Conservation (phyloP, 2,797 vertebrate species). For the Xyrichtys novacula region DNA sequence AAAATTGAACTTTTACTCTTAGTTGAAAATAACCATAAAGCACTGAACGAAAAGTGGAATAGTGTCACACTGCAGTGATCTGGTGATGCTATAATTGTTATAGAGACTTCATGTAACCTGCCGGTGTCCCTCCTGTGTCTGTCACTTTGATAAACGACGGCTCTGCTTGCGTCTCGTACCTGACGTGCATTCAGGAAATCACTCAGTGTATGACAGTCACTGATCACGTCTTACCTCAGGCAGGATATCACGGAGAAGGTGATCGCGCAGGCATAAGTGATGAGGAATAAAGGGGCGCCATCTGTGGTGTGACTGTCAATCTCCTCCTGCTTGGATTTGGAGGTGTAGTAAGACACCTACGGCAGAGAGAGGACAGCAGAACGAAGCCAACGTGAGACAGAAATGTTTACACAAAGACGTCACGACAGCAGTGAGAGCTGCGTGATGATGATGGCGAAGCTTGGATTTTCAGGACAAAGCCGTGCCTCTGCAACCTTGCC, state of each 20-base stretch:
- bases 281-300: constrained; percentile 85
- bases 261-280: constrained; percentile 82
- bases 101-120: not conserved
- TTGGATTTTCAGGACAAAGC: constrained; percentile 28
- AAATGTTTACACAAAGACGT: constrained; percentile 13
- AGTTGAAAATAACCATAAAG: not conserved
- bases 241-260: constrained; percentile 84
- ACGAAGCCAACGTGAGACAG: constrained; percentile 18
- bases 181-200: constrained; percentile 35
- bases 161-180: constrained; percentile 8
- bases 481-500: not conserved
- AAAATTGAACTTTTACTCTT: not conserved
- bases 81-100: not conserved
- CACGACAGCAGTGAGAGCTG: constrained; percentile 8
- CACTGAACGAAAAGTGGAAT: not conserved
- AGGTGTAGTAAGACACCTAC: constrained; percentile 85
- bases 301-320: constrained; percentile 81
- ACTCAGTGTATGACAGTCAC: constrained; percentile 36
- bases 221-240: constrained; percentile 83
- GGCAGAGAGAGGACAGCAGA: constrained; percentile 3
- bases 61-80: not conserved
- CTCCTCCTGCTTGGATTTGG: constrained; percentile 85
- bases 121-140: not conserved
- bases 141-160: constrained; percentile 41
- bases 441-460: constrained; percentile 11